These are phyloP conservation scores for Lagria hirta DNA, from an alignment of 2,888 invertebrate genomes.

Conservation along the genomic window DNA sequence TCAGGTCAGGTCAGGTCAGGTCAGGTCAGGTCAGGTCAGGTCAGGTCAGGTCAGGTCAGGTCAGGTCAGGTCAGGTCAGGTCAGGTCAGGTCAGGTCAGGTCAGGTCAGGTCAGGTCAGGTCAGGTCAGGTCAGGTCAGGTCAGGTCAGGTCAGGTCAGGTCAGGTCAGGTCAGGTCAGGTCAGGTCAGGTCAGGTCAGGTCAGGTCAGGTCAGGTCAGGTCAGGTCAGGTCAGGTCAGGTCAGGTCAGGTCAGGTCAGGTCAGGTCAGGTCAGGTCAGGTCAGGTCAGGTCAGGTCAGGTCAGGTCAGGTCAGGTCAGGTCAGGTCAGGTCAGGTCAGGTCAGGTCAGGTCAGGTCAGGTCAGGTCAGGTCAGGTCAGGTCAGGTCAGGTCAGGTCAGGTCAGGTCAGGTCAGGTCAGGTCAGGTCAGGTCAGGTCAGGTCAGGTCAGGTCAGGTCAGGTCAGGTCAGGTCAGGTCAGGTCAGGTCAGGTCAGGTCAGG, in stretches of 20 bases:
- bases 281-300: slow-evolving; percentile 1
- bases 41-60: slow-evolving; percentile 1
- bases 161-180: slow-evolving; percentile 1
- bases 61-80: slow-evolving; percentile 1
- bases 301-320: slow-evolving; percentile 1
- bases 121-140: slow-evolving; percentile 1
- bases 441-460: slow-evolving; percentile 1
- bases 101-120: slow-evolving; percentile 1
- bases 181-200: slow-evolving; percentile 1
- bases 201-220: slow-evolving; percentile 1
- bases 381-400: slow-evolving; percentile 1
- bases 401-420: slow-evolving; percentile 1
- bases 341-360: slow-evolving; percentile 1
- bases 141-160: slow-evolving; percentile 1
- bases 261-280: slow-evolving; percentile 1
- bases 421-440: slow-evolving; percentile 1
- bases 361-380: slow-evolving; percentile 1
- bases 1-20: slow-evolving; percentile 1
- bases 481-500: slow-evolving; percentile 1
- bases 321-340: slow-evolving; percentile 1
- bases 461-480: slow-evolving; percentile 1
- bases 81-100: slow-evolving; percentile 1
- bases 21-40: slow-evolving; percentile 1
- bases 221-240: slow-evolving; percentile 1
- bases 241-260: slow-evolving; percentile 1